phyloP scores from a whole-genome alignment of 2,113 vertebrate genomes.

The Ptilorrhoa leucosticta region DNA sequence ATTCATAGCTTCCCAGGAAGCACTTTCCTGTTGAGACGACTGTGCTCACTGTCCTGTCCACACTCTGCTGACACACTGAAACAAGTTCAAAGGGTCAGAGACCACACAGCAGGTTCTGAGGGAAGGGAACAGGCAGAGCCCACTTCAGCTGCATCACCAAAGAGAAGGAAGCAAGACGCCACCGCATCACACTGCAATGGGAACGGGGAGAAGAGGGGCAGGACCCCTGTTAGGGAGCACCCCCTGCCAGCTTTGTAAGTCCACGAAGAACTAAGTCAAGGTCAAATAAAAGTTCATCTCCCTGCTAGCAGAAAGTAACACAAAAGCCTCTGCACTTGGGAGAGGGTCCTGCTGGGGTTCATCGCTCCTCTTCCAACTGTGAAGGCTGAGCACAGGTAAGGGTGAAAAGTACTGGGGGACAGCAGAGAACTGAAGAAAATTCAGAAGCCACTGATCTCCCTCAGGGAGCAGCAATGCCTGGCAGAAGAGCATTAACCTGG shows the following conservation, averaged over 20 bases:
- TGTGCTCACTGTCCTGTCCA: neutral
- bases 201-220: fast-evolving
- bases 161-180: neutral
- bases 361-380: neutral
- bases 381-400: neutral
- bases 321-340: neutral
- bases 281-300: neutral
- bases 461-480: neutral
- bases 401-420: neutral
- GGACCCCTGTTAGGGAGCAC: fast-evolving
- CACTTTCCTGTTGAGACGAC: neutral
- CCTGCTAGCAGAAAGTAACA: neutral
- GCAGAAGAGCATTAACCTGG: neutral
- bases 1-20: neutral
- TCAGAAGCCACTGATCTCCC: neutral
- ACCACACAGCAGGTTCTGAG: fast-evolving
- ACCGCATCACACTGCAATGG: fast-evolving
- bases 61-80: neutral
- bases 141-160: neutral
- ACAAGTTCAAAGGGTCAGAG: neutral
- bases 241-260: neutral
- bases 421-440: neutral
- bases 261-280: fast-evolving
- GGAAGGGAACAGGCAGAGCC: fast-evolving
- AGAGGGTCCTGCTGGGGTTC: neutral